phyloP scores from a whole-genome alignment of 2,888 invertebrate species.

The Dryococelus australis region DNA sequence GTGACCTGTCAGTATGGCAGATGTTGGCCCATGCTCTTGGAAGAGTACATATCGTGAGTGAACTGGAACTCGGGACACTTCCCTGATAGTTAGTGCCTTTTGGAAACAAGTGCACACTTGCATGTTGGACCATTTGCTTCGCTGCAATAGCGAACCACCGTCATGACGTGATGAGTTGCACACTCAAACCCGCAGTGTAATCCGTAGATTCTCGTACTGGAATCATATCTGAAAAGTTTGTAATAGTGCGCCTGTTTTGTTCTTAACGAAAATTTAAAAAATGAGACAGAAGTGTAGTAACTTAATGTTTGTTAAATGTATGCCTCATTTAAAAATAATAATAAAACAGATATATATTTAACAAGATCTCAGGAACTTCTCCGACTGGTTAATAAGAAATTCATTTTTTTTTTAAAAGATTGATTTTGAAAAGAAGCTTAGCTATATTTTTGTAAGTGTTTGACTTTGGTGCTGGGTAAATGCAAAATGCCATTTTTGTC shows the following conservation, averaged over 20 bases:
- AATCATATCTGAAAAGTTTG: not conserved
- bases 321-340: not conserved
- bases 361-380: conserved; percentile 46
- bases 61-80: conserved; percentile 16
- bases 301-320: conserved; percentile 3
- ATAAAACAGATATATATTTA: conserved; percentile 39
- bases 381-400: conserved; percentile 36
- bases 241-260: not conserved
- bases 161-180: not conserved
- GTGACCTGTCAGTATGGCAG: conserved; percentile 60
- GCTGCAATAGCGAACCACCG: not conserved
- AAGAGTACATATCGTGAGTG: conserved; percentile 40
- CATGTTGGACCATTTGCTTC: conserved; percentile 3
- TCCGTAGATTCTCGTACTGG: not conserved
- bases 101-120: conserved; percentile 16
- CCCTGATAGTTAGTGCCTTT: conserved; percentile 4
- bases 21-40: conserved; percentile 24
- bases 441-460: conserved; percentile 46
- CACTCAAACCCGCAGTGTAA: not conserved
- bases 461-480: conserved; percentile 43
- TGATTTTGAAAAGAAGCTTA: conserved; percentile 36
- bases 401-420: conserved; percentile 27
- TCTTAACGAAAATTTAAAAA: not conserved
- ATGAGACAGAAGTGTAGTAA: not conserved
- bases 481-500: conserved; percentile 29